phyloP scores from a whole-genome alignment of 2,888 invertebrate species.

The Bombyx huttoni region DNA sequence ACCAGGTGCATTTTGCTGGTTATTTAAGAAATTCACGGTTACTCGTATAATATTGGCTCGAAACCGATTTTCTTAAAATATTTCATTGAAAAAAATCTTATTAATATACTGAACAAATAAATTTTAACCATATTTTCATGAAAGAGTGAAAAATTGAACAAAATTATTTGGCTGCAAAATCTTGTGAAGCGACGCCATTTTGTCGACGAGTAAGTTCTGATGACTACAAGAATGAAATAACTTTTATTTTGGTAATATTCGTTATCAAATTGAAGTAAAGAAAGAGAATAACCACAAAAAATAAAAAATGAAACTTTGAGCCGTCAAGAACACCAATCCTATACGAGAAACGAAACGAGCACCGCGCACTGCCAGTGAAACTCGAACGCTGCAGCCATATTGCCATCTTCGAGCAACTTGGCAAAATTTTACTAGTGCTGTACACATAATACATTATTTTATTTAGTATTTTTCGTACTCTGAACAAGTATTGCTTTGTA shows the following conservation, averaged over 20 bases:
- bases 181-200: slow-evolving; percentile 73
- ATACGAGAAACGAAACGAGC: slow-evolving; percentile 56
- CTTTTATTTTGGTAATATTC: slow-evolving; percentile 45
- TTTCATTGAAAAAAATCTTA: slow-evolving; percentile 40
- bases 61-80: slow-evolving; percentile 30
- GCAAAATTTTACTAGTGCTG: slow-evolving; percentile 24
- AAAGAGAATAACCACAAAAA: slow-evolving; percentile 54
- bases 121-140: slow-evolving; percentile 38
- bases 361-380: slow-evolving; percentile 67
- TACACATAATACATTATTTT: background rate
- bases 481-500: too few relatives aligned
- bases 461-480: background rate
- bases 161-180: slow-evolving; percentile 64
- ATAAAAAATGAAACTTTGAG: slow-evolving; percentile 60
- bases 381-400: slow-evolving; percentile 70
- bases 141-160: slow-evolving; percentile 43
- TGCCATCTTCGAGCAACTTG: slow-evolving; percentile 46
- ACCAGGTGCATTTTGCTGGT: slow-evolving; percentile 66
- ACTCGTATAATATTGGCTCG: slow-evolving; percentile 37
- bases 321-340: slow-evolving; percentile 59
- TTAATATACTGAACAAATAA: slow-evolving; percentile 33
- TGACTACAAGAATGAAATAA: slow-evolving; percentile 65
- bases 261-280: slow-evolving; percentile 49
- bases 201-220: slow-evolving; percentile 70
- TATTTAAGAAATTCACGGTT: slow-evolving; percentile 48